Conservation (phyloP, 2,797 vertebrate genomes). For the Eptatretus atami region DNA sequence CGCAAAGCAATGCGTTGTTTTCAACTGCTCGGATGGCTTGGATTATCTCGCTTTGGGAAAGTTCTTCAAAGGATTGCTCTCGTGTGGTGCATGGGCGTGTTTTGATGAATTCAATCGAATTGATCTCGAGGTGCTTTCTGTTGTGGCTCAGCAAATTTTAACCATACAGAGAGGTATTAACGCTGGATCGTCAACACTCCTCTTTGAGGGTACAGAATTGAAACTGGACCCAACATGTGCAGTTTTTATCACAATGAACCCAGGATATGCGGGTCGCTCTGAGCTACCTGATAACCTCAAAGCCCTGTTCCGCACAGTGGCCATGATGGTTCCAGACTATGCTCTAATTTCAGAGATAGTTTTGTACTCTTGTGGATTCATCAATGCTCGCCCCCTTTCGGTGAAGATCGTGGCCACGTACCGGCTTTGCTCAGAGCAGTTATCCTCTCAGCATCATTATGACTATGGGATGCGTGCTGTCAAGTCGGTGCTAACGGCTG, state of each 20-base stretch:
- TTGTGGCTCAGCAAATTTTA: conserved; percentile 71
- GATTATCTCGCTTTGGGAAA: conserved; percentile 62
- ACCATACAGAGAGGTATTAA: conserved; percentile 73
- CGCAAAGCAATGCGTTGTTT: conserved; percentile 70
- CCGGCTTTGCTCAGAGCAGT: conserved; percentile 44
- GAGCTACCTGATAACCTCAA: conserved; percentile 66
- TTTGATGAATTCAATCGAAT: conserved; percentile 82
- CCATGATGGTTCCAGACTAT: conserved; percentile 81
- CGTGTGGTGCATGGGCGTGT: conserved; percentile 62
- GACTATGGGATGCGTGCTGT: conserved; percentile 73
- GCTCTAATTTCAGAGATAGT: conserved; percentile 68
- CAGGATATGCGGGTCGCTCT: conserved; percentile 53
- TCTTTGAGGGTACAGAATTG: conserved; percentile 53
- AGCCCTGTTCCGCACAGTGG: conserved; percentile 57
- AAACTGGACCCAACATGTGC: conserved; percentile 47
- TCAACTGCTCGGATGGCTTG: conserved; percentile 61
- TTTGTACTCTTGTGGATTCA: conserved; percentile 55
- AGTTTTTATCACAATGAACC: conserved; percentile 77
- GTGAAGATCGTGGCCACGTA: conserved; percentile 59
- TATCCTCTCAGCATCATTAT: conserved; percentile 56
- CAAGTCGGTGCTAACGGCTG: conserved; percentile 53
- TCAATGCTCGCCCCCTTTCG: conserved; percentile 40
- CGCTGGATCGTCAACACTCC: conserved; percentile 21
- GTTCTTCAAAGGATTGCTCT: conserved; percentile 66
- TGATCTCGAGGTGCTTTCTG: conserved; percentile 64